These are phyloP conservation scores for Macrotrachela quadricornifera DNA, from an alignment of 1,140 invertebrate genomes.

Conservation along the genomic window DNA sequence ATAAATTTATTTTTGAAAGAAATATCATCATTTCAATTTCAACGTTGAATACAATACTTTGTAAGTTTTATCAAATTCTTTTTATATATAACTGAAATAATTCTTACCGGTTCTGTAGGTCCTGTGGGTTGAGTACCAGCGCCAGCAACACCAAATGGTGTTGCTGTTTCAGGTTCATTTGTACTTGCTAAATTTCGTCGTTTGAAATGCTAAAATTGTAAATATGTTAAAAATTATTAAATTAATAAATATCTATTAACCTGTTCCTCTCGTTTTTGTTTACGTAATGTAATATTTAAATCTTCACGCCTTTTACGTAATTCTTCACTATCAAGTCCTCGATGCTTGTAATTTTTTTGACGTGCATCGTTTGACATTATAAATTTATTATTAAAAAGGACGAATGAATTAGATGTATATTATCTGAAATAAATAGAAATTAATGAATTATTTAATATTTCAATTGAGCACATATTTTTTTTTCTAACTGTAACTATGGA, in stretches of 20 bases:
- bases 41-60: too few species aligned
- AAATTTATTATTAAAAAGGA: conserved; percentile 9
- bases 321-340: conserved; percentile 69
- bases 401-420: neutral
- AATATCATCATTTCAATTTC: too few species aligned
- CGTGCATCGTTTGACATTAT: conserved; percentile 31
- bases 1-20: too few species aligned
- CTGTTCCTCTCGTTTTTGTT: conserved; percentile 64
- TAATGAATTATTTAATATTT: too few species aligned
- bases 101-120: conserved; percentile 15
- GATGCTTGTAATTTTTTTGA: conserved; percentile 84
- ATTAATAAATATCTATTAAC: conserved; percentile 9
- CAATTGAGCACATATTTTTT: too few species aligned
- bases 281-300: conserved; percentile 77
- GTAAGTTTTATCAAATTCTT: too few species aligned
- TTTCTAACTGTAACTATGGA: too few species aligned
- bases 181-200: conserved; percentile 56
- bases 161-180: conserved; percentile 31
- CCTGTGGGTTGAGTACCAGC: conserved; percentile 20
- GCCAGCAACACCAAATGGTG: conserved; percentile 22
- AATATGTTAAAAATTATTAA: too few species aligned
- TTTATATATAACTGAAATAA: too few species aligned
- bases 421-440: too few species aligned
- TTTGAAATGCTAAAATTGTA: conserved; percentile 45
- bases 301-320: conserved; percentile 71